These are phyloP conservation scores for Hemithea aestivaria DNA, from an alignment of 2,888 invertebrate genomes.

Conservation along the genomic window DNA sequence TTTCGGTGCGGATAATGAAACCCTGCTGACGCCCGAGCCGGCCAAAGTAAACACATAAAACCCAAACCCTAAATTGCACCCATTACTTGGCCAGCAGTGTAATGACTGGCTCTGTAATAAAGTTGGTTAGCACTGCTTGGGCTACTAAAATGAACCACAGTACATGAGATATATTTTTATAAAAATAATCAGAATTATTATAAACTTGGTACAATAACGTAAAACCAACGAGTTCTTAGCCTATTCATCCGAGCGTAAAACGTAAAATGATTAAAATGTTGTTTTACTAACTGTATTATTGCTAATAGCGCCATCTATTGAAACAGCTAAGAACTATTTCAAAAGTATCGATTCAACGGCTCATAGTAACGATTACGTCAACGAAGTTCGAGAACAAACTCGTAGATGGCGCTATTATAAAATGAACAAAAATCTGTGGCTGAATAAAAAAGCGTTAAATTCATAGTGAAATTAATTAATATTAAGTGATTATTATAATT, in stretches of 20 bases:
- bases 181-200: too few relatives aligned
- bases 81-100: constrained; percentile 54
- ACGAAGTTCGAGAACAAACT: not conserved
- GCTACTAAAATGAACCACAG: constrained; percentile 32
- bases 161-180: not conserved
- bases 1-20: constrained; percentile 56
- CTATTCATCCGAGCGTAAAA: too few relatives aligned
- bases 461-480: too few relatives aligned
- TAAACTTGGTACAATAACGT: too few relatives aligned
- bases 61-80: constrained; percentile 53
- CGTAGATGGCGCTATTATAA: constrained; percentile 16
- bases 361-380: too few relatives aligned
- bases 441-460: too few relatives aligned
- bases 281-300: too few relatives aligned
- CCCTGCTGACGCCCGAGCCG: constrained; percentile 50
- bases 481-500: too few relatives aligned
- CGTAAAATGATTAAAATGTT: too few relatives aligned
- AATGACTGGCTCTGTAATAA: constrained; percentile 39
- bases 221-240: too few relatives aligned
- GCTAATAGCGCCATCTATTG: constrained; percentile 15
- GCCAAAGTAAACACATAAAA: constrained; percentile 57
- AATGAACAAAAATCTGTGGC: too few relatives aligned
- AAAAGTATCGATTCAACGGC: too few relatives aligned
- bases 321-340: not conserved
- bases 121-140: constrained; percentile 29